Evolutionary conservation across 2,888 invertebrate genomes (phyloP), one percentile per base, ranked within the genome.

Genomic region (Athalia circularis): DNA sequence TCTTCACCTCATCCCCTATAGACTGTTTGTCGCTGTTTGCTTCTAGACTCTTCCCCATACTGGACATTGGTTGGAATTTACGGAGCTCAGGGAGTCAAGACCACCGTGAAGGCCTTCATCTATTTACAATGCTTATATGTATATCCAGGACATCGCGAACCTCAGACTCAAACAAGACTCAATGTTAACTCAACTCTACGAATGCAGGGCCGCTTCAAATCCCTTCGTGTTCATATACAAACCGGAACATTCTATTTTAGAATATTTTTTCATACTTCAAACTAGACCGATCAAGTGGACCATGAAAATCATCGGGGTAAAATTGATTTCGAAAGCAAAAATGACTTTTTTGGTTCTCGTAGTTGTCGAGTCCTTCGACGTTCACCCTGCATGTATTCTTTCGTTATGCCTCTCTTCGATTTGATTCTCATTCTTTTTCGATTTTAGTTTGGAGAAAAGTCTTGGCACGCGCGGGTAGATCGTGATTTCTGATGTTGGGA

Each of bases 391-490:
- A 79, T 80, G 79, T 78, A 64, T 7, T 72, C 65, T 72, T 54
- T 59, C 62, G 57, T 45, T 7, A 47, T 50, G 67, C 67, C 48
- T 45, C 62, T 64, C 45, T 64, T 1, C 74, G 75, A 75, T 77
- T 8, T 59, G 78, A 65, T 77, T 75, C 77, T 80, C 79, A 72
- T 67, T 5, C 65, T 65, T 48, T 48, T 70, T 78, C 74, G 65
- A 59, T 77, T 77, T 77, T 74, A 57, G 74, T 61, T 50, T 11
- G 77, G 61, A 68, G 68, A 50, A 61, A 70, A 59, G 15, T 48
- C 70, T 77, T 79, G 64, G 70, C 82, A 83, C 84, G 78, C 64
- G 78, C 65, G 65, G 77, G 78, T 74, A 52, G 57, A 57, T 57
- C 43, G 72, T 52, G 57, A 72, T 59, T 75, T 68, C 67, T 68